Conservation (phyloP, 2,113 vertebrate genomes). For the Turdus rufiventris region DNA sequence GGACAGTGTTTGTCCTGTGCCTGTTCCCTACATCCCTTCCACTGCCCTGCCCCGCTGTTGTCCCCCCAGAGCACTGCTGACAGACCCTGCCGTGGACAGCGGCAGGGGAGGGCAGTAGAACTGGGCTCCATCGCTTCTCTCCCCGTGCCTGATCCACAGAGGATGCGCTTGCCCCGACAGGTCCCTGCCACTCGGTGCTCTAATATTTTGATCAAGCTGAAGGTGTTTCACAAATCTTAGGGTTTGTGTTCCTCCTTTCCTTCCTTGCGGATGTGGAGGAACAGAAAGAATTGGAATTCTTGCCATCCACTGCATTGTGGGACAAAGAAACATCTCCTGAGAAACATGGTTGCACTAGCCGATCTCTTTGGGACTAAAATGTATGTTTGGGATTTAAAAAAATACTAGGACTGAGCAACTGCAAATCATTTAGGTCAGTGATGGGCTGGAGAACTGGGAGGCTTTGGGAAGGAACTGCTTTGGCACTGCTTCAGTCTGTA, state of each 20-base stretch:
- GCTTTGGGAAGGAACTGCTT: not conserved
- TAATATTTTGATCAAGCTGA: not conserved
- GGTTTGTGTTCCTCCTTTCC: not conserved
- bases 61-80: accelerated
- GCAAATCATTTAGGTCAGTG: not conserved
- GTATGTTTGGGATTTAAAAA: not conserved
- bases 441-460: not conserved
- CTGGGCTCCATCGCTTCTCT: accelerated
- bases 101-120: not conserved
- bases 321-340: not conserved
- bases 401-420: not conserved
- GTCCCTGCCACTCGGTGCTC: not conserved
- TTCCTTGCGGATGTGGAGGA: not conserved
- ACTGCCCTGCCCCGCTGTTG: accelerated
- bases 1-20: not conserved
- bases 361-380: not conserved
- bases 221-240: not conserved
- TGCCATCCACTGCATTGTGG: accelerated
- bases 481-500: not conserved
- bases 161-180: accelerated
- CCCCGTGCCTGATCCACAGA: not conserved
- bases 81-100: not conserved
- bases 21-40: not conserved
- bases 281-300: not conserved
- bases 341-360: not conserved